Evolutionary conservation across 2,797 vertebrate species (phyloP).

Genomic region (Benthosema pterotum): DNA sequence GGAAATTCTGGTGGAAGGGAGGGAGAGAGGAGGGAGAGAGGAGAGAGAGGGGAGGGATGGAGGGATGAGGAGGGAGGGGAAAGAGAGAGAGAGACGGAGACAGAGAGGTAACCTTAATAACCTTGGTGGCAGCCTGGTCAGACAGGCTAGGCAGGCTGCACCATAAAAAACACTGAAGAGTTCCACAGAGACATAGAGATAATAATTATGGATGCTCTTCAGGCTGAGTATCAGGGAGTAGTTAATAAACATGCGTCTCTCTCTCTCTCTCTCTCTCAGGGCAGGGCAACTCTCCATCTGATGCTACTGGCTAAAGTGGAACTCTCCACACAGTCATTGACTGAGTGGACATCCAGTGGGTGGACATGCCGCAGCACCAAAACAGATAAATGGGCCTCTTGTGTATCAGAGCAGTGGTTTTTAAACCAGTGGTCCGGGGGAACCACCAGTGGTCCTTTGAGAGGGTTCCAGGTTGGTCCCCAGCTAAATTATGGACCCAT

Average conservation of each 20-base stretch:
- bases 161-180: conserved; percentile 57
- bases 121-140: conserved; percentile 48
- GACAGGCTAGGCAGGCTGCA: conserved; percentile 47
- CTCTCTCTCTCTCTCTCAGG: no score
- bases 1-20: no score
- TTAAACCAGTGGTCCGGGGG: no score
- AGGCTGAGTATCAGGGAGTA: conserved; percentile 44
- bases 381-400: conserved; percentile 65
- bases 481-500: no score
- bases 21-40: no score
- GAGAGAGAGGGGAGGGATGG: conserved; percentile 19
- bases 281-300: conserved; percentile 68
- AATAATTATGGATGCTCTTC: conserved; percentile 67
- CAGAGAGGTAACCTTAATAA: conserved; percentile 52
- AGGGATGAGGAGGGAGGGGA: conserved; percentile 1
- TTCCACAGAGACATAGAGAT: background rate
- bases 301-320: conserved; percentile 64
- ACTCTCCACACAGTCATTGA: conserved; percentile 58
- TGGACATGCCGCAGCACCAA: conserved; percentile 54
- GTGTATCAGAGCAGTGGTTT: no score
- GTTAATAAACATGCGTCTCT: conserved; percentile 72
- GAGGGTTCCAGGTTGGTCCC: no score
- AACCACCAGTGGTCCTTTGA: no score
- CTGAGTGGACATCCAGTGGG: conserved; percentile 62
- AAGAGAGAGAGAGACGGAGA: conserved; percentile 25